A percentile compares a stretch with the other conserved stretches of the same genome.
Conservation (phyloP, 2,113 vertebrate species). For the Microtus pennsylvanicus region DNA sequence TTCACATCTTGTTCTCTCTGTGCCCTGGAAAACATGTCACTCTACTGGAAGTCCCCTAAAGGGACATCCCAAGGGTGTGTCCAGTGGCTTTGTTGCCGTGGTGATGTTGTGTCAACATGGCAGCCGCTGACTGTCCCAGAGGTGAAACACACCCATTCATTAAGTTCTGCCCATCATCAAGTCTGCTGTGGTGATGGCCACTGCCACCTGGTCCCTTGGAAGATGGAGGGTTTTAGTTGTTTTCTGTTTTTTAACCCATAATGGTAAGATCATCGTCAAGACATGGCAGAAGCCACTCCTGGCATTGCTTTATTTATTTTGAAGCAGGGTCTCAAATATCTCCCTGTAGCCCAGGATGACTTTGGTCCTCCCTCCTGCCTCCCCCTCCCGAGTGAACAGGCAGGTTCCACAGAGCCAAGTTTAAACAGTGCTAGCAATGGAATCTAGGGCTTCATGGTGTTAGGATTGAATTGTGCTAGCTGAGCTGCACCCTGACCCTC, state of each 20-base stretch:
- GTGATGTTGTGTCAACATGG: constrained; percentile 47
- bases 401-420: not conserved
- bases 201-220: not conserved
- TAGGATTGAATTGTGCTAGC: not conserved
- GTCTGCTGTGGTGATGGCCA: not conserved
- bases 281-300: not conserved
- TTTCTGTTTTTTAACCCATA: not conserved
- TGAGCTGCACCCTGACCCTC: not conserved
- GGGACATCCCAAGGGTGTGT: not conserved
- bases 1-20: constrained; percentile 16
- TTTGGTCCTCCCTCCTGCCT: not conserved
- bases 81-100: constrained; percentile 3
- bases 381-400: not conserved
- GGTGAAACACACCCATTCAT: not conserved
- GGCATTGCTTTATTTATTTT: not conserved
- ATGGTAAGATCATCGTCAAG: not conserved
- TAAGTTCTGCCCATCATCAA: not conserved
- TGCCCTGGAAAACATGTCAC: not conserved
- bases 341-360: not conserved
- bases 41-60: constrained; percentile 65
- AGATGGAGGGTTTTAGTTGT: not conserved
- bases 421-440: not conserved
- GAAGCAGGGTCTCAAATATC: not conserved
- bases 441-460: not conserved
- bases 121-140: constrained; percentile 2